phyloP scores from a whole-genome alignment of 2,113 vertebrate genomes.

The Grallaria varia region DNA sequence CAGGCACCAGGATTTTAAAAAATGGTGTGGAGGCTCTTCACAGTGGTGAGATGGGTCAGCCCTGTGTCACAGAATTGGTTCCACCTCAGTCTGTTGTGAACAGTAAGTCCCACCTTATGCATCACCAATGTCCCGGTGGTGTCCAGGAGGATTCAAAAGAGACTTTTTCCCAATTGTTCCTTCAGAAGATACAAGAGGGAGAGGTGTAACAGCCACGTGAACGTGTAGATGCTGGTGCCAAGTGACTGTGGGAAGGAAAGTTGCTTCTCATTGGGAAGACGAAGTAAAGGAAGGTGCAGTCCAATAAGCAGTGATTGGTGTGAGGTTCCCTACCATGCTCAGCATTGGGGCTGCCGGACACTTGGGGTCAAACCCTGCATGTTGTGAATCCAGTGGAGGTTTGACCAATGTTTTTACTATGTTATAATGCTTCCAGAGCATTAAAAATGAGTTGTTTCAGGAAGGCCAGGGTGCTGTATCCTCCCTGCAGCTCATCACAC shows the following conservation, averaged over 20 bases:
- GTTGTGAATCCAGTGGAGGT: not conserved
- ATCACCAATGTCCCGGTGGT: rapidly evolving
- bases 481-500: not conserved
- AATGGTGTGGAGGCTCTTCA: not conserved
- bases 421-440: not conserved
- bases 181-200: not conserved
- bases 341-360: not conserved
- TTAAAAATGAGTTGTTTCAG: not conserved
- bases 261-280: not conserved
- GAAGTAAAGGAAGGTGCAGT: not conserved
- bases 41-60: not conserved
- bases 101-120: not conserved
- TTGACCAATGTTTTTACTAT: not conserved
- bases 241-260: not conserved
- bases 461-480: not conserved
- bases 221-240: not conserved
- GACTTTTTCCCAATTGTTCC: not conserved
- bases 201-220: not conserved
- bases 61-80: not conserved
- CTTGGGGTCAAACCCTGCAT: not conserved
- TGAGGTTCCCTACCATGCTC: not conserved
- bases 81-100: not conserved
- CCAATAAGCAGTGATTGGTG: not conserved
- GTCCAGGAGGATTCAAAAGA: not conserved
- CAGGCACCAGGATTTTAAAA: not conserved